A percentile compares a stretch with the other conserved stretches of the same genome.
Evolutionary conservation across 2,888 invertebrate species (phyloP).

Genomic region (Hypselothyrea guttata): DNA sequence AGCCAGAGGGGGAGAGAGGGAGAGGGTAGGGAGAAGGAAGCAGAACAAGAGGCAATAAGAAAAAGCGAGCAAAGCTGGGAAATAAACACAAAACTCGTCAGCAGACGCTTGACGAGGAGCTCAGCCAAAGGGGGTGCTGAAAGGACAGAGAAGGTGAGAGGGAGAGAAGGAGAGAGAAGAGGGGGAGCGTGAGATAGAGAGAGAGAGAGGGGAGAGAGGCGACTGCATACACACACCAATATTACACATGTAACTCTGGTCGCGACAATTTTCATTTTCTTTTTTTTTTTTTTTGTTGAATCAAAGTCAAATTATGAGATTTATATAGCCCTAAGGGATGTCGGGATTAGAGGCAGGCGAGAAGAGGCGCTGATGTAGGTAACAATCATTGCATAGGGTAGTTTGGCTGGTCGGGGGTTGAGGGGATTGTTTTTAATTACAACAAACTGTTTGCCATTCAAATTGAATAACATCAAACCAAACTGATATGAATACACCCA

Average conservation of each 20-base stretch:
- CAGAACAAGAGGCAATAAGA: neutral
- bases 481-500: no score
- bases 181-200: no score
- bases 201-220: constrained; percentile 2
- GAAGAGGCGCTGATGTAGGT: no score
- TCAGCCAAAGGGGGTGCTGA: neutral
- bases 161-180: neutral
- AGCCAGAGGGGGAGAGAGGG: constrained; percentile 1
- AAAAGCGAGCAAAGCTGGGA: neutral
- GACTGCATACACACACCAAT: neutral
- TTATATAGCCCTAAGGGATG: constrained; percentile 50
- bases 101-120: neutral
- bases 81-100: constrained; percentile 2
- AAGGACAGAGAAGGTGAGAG: constrained; percentile 2
- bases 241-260: constrained; percentile 4
- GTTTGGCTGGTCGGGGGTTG: no score
- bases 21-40: neutral
- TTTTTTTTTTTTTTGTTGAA: constrained; percentile 11
- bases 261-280: constrained; percentile 1
- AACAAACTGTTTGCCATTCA: constrained; percentile 47
- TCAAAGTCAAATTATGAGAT: constrained; percentile 41
- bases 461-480: constrained; percentile 25
- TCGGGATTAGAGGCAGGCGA: no score
- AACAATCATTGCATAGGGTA: no score
- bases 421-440: constrained; percentile 49